phyloP scores from a whole-genome alignment of 2,113 vertebrate genomes.

The Thymallus thymallus region DNA sequence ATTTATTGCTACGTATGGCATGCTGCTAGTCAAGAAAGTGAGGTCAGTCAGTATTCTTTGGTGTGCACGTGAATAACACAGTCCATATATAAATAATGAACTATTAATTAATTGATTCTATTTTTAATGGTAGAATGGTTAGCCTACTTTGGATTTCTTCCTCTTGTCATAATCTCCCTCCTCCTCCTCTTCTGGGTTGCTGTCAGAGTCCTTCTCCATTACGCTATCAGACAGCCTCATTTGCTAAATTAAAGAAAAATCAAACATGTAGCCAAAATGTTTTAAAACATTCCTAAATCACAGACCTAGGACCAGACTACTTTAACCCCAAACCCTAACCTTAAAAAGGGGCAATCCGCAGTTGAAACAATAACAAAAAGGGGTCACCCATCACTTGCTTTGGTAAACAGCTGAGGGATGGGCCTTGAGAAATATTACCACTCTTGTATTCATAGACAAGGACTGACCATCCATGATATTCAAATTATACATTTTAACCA shows the following conservation, averaged over 20 bases:
- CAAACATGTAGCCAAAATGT: background rate
- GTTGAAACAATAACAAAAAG: no score
- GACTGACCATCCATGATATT: no score
- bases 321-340: conserved; percentile 68
- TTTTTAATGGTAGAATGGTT: no score
- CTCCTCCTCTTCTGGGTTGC: conserved; percentile 69
- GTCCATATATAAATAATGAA: background rate
- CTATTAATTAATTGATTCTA: no score
- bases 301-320: background rate
- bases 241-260: conserved; percentile 35
- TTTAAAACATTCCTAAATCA: background rate
- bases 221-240: conserved; percentile 53
- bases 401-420: no score
- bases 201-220: conserved; percentile 69
- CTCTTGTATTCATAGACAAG: no score
- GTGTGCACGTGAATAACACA: background rate
- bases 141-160: conserved; percentile 66
- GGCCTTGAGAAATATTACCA: no score
- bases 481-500: no score
- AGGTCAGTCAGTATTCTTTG: background rate
- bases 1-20: no score
- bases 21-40: background rate
- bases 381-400: no score
- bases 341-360: no score
- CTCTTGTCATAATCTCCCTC: conserved; percentile 73